Evolutionary conservation across 2,797 vertebrate species (phyloP).

Genomic region (Cuniculus paca): DNA sequence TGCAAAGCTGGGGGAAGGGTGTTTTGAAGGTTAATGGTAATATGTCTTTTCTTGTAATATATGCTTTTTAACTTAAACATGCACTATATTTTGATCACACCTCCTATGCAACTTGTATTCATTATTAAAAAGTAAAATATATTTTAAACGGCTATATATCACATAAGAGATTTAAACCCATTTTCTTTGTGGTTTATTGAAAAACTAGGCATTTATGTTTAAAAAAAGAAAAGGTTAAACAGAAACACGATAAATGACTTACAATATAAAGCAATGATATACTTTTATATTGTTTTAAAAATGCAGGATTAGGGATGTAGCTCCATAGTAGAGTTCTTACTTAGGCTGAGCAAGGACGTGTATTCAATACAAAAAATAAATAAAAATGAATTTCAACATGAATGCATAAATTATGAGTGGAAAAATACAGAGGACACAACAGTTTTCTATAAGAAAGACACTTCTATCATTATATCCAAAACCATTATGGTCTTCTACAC

Average conservation of each 20-base stretch:
- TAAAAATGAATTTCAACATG: neutral
- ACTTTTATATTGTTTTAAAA: neutral
- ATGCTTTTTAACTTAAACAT: neutral
- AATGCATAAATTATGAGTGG: neutral
- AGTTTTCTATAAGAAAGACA: neutral
- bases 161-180: constrained; percentile 12
- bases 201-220: neutral
- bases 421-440: neutral
- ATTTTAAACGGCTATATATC: neutral
- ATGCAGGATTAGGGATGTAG: neutral
- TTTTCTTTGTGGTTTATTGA: neutral
- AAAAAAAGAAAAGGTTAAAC: neutral
- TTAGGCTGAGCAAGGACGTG: neutral
- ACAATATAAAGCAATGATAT: neutral
- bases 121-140: neutral
- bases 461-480: neutral
- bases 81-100: neutral
- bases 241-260: neutral
- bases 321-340: neutral
- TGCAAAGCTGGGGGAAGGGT: neutral
- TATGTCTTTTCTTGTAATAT: neutral
- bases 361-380: neutral
- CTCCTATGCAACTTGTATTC: neutral
- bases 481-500: neutral
- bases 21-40: neutral